A percentile compares a stretch with the other conserved stretches of the same genome.
Evolutionary conservation across 2,113 vertebrate genomes (phyloP).

Genomic region (Pheucticus melanocephalus): DNA sequence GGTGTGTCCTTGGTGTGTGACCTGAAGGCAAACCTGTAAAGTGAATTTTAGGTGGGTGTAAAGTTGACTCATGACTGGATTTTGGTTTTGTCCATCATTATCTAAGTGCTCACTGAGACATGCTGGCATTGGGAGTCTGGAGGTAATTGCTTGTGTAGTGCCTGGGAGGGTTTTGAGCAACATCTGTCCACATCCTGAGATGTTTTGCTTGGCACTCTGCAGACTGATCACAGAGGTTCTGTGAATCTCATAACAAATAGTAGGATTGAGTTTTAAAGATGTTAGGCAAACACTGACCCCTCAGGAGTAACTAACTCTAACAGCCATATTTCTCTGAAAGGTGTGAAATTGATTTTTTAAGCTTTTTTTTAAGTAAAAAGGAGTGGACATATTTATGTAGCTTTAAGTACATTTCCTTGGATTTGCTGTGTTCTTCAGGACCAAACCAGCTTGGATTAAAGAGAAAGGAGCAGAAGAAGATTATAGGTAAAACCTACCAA

Average conservation of each 20-base stretch:
- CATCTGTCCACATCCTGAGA: background rate
- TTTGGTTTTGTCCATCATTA: background rate
- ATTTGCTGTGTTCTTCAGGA: background rate
- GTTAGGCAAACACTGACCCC: background rate
- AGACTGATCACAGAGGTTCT: background rate
- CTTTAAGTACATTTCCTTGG: background rate
- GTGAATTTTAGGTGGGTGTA: background rate
- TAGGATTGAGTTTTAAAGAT: background rate
- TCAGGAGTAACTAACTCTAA: background rate
- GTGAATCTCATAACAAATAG: background rate
- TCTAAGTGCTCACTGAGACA: background rate
- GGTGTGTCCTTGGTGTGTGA: background rate
- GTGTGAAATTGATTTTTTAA: background rate
- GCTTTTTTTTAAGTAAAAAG: background rate
- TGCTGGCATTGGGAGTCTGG: background rate
- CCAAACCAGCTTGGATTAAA: background rate
- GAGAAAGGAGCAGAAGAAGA: background rate
- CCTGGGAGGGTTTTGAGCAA: background rate
- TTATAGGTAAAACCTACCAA: background rate
- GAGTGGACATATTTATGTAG: background rate
- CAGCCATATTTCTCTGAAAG: background rate
- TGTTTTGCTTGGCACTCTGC: background rate
- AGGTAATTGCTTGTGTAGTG: background rate
- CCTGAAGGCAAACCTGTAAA: background rate
- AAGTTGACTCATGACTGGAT: background rate